Evolutionary conservation across 2,888 invertebrate genomes (phyloP), one percentile per base, ranked within the genome.

Genomic region (Meandrusa payeni): DNA sequence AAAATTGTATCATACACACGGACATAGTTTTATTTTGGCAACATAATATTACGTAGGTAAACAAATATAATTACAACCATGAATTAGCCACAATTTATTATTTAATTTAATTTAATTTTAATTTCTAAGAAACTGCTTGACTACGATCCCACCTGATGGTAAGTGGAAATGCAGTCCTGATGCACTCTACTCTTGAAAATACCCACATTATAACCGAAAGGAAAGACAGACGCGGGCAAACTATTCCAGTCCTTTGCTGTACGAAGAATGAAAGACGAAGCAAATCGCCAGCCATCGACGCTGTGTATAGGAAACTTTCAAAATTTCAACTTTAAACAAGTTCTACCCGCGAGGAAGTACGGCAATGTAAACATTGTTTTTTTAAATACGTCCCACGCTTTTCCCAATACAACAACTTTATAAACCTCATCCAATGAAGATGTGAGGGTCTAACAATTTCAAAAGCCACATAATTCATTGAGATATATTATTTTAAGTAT

Each of bases 51-150:
- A 76, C 46, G 45, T 47, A 50, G 41, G 73, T 73, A 79, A 82
- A 82, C 80, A 78, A 83, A 82, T 82, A 83, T 82, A 81, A 85
- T 82, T 81, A 81, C 73, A 71, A 69, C 70, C 73, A 70, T 71
- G 75, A 80, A 81, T 82, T 81, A 83, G 77, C 78, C 75, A 80
- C 80, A 83, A 82, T n/a, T n/a, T n/a, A n/a, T n/a, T n/a, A n/a
- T n/a, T n/a, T n/a, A n/a, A n/a, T n/a, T n/a, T n/a, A n/a, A n/a
- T n/a, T n/a, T n/a, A n/a, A n/a, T n/a, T n/a, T n/a, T n/a, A n/a
- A n/a, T n/a, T n/a, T n/a, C n/a, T n/a, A n/a, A n/a, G n/a, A n/a
- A n/a, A n/a, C n/a, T n/a, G n/a, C n/a, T n/a, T n/a, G n/a, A n/a
- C n/a, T n/a, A n/a, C n/a, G n/a, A n/a, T n/a, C n/a, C n/a, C n/a